These are phyloP conservation scores for Rotaria sp. DNA, from an alignment of 2,888 invertebrate genomes.

Conservation along the genomic window DNA sequence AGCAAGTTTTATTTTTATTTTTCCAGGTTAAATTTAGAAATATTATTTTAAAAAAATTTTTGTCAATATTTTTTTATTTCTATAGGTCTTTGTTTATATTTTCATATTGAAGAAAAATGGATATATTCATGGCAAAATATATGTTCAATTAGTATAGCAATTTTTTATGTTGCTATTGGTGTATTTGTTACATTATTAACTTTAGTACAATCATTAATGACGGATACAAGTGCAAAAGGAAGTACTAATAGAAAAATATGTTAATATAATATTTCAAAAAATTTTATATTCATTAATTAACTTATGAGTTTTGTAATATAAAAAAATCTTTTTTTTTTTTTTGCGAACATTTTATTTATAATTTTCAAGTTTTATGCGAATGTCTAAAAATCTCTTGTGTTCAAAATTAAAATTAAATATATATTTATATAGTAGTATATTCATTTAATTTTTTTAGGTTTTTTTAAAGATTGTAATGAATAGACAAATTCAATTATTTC, in stretches of 20 bases:
- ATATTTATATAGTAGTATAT: too few relatives aligned
- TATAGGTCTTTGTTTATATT: slow-evolving; percentile 14
- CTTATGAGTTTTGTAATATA: too few relatives aligned
- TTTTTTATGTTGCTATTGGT: slow-evolving; percentile 49
- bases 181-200: slow-evolving; percentile 53
- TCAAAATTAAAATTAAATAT: too few relatives aligned
- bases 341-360: too few relatives aligned
- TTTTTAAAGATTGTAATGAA: too few relatives aligned
- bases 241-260: neutral
- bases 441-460: too few relatives aligned
- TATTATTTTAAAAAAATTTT: neutral
- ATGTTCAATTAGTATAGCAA: slow-evolving; percentile 44
- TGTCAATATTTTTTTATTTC: neutral
- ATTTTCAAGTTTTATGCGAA: too few relatives aligned
- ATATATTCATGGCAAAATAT: slow-evolving; percentile 41
- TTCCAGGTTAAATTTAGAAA: slow-evolving; percentile 55
- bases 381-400: too few relatives aligned
- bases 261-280: neutral
- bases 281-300: too few relatives aligned
- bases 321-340: too few relatives aligned
- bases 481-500: too few relatives aligned
- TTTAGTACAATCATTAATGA: slow-evolving; percentile 49
- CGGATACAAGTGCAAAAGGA: slow-evolving; percentile 43
- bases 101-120: neutral
- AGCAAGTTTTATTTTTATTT: slow-evolving; percentile 61